Percentiles rank a stretch among this genome's conserved stretches.
Evolutionary conservation across 2,797 vertebrate species (phyloP).

Genomic region (Arnoldichthys spilopterus): DNA sequence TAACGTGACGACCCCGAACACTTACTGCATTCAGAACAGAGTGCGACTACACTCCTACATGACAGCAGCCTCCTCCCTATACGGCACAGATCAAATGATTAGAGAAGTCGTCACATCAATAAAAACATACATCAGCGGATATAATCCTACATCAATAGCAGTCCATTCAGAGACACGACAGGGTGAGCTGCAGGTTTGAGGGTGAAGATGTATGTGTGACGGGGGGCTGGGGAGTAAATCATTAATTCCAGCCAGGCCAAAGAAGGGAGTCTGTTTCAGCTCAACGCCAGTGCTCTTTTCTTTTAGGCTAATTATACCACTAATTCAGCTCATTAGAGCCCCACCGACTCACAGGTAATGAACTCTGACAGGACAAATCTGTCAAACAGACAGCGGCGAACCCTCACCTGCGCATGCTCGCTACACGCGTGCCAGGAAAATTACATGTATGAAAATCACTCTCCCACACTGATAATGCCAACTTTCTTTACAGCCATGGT

Average conservation of each 20-base stretch:
- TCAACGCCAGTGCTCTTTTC: constrained; percentile 67
- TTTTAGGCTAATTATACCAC: constrained; percentile 81
- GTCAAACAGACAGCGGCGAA: constrained; percentile 64
- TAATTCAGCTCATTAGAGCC: constrained; percentile 79
- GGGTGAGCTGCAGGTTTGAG: constrained; percentile 3
- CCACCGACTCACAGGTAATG: constrained; percentile 69
- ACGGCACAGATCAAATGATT: neutral
- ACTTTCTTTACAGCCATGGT: neutral
- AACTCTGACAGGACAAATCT: constrained; percentile 71
- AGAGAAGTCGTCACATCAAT: neutral
- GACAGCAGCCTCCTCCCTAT: neutral
- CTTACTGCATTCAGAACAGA: neutral
- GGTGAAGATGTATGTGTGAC: constrained; percentile 31
- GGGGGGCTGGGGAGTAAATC: constrained; percentile 19
- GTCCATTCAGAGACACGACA: neutral
- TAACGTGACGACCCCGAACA: neutral
- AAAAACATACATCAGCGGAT: neutral
- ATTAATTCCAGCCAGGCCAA: constrained; percentile 53
- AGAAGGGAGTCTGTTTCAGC: constrained; percentile 50
- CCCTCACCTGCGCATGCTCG: constrained; percentile 46
- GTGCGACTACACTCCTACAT: neutral
- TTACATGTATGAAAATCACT: constrained; percentile 40
- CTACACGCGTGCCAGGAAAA: neutral
- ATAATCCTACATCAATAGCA: neutral
- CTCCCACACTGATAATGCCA: neutral